Evolutionary conservation across 2,113 vertebrate species (phyloP).

Genomic region (Aphyosemion australe): DNA sequence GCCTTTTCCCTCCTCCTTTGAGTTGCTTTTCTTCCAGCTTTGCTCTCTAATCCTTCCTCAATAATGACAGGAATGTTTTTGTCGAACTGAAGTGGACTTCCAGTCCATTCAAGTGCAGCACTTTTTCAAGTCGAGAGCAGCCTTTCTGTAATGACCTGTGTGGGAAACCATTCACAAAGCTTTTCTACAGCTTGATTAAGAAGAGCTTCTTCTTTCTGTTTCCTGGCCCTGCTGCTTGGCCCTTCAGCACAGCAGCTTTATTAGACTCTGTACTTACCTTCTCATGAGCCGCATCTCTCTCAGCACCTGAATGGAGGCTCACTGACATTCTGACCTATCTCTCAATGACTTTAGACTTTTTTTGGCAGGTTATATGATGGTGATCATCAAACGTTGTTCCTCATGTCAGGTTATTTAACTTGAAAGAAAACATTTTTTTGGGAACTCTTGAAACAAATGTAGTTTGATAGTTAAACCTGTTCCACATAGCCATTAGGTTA

Average conservation of each 20-base stretch:
- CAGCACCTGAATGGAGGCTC: constrained; percentile 58
- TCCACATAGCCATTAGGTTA: too few species aligned
- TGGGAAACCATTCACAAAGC: constrained; percentile 69
- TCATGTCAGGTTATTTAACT: not conserved
- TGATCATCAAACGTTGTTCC: not conserved
- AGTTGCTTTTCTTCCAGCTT: not conserved
- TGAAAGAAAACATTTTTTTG: not conserved
- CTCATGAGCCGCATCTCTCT: constrained; percentile 32
- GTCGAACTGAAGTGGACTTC: constrained; percentile 36
- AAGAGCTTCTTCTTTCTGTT: constrained; percentile 34
- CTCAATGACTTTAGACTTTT: constrained; percentile 37
- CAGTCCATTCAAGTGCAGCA: constrained; percentile 36
- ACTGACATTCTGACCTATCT: constrained; percentile 41
- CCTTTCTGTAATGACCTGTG: constrained; percentile 49
- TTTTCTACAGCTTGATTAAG: constrained; percentile 58
- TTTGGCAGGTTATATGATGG: constrained; percentile 9
- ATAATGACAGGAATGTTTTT: constrained; percentile 46
- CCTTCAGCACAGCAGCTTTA: constrained; percentile 33
- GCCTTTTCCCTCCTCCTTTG: not conserved
- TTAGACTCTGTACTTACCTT: constrained; percentile 10
- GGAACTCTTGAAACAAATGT: too few species aligned
- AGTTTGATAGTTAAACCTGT: too few species aligned
- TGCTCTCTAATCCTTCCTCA: constrained; percentile 22
- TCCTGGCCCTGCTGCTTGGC: constrained; percentile 24
- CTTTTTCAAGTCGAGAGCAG: constrained; percentile 61